Evolutionary conservation across 1,140 invertebrate genomes (phyloP), one percentile per base, ranked within the genome.

Genomic region (Hycleus phaleratus): DNA sequence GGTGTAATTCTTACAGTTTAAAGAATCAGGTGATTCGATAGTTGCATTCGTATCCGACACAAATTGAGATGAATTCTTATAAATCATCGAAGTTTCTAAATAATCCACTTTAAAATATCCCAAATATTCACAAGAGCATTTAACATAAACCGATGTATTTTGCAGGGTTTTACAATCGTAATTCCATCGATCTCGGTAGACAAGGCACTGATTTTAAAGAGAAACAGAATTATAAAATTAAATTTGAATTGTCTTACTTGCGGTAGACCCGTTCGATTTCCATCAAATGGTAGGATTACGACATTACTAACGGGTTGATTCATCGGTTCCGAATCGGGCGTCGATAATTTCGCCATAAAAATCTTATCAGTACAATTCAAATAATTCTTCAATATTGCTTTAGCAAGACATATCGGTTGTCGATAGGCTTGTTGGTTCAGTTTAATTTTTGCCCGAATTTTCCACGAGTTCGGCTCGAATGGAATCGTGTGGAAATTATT

Each of bases 101-200:
- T 11, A 42, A 57, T 18, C 39, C n/a, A 45, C 51, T 51, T 52
- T 40, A 26, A 45, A 58, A 26, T 58, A 58, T 24, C 56, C 56
- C 56, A 58, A 46, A 32, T 50, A 39, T 26, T 46, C 46, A n/a
- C 56, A 58, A n/a, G 26, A 26, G 39, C 56, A 58, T 24, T 58
- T 43, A 12, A 58, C 42, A 26, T 25, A 43, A 38, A 51, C 50
- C 5, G 24, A 38, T 3, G 38, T 58, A 32, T 45, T 58, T 45
- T 58, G 48, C 1, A 58, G 6, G 8, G 45, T 42, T 46, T 51
- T 46, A 44, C 56, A 58, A 26, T 58, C 25, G 32, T 6, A 50
- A 10, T 45, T 26, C 47, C 32, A 38, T 6, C 43, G 18, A 4
- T 51, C 48, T 11, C 26, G 18, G 11, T 49, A 58, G 7, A 58